Base-by-base conservation (phyloP, 2,797 vertebrate species). In the Cyprinodon diabolis region DNA sequence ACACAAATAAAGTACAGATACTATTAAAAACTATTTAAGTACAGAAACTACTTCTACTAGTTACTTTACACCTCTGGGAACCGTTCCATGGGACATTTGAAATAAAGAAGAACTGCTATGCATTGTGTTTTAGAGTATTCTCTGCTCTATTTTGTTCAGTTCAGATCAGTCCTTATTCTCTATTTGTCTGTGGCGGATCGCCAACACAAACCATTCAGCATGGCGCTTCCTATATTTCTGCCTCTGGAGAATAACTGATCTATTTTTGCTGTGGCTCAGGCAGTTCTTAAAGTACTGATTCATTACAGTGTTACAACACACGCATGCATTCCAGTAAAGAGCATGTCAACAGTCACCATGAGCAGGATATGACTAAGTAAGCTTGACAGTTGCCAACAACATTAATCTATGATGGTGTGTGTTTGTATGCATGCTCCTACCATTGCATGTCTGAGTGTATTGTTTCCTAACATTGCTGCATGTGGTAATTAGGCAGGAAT, bases 401-500 rank as follows among this genome's bases (percentile, higher is more conserved):
- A 74, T 40, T 69, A 63, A 63, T 51, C 25, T 4, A 40, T 45
- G 11, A 43, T 45, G 37, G 37, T 65, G 56, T 43, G 66, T 30
- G 30, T 30, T 30, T 30, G 30, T 30, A 30, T 65, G 62, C 55
- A 1, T 73, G 68, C 68, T 74, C 68, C 35, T 45, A 81, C 71
- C 56, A 15, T 13, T 57, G 84, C 62, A 49, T 66, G 70, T 74
- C 48, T 84, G 13, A 82, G 60, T 81, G 80, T 83, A 66, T 81
- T 5, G 57, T 74, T 85, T 87, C 78, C 77, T 69, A 72, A 77
- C 74, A 82, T 55, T 6, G 54, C 78, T 58, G 78, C 40, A 21
- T 76, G 75, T 63, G 14, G 67, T 81, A 75, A 85, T 87, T 80
- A 86, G 67, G 70, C 76, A 82, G 87, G 84, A 90, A 90, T 91